A percentile compares a stretch with the other conserved stretches of the same genome.
These are phyloP conservation scores for Megaustenia siamemsis DNA, from an alignment of 2,888 invertebrate species.

Conservation along the genomic window DNA sequence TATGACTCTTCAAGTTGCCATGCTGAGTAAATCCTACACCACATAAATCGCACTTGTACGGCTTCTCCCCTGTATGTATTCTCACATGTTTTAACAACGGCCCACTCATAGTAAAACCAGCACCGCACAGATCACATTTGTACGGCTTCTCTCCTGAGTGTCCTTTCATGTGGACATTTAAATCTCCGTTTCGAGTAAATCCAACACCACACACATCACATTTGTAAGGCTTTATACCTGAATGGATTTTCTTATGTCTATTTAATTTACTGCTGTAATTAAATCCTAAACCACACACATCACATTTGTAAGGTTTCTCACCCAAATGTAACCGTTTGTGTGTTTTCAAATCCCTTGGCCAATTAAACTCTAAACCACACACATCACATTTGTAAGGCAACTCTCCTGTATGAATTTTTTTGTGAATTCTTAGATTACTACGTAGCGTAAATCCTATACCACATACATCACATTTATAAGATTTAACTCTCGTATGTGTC, in stretches of 20 bases:
- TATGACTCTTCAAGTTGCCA: neutral
- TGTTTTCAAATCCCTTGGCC: neutral
- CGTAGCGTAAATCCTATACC: neutral
- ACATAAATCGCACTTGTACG: neutral
- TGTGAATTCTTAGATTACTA: neutral
- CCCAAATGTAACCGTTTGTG: neutral
- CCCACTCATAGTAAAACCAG: neutral
- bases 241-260: neutral
- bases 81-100: neutral
- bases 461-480: constrained; percentile 5
- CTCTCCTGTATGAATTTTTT: constrained; percentile 4
- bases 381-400: constrained; percentile 10
- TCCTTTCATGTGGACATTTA: neutral
- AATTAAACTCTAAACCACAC: neutral
- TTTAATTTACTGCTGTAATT: neutral
- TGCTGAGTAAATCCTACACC: neutral
- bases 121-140: neutral
- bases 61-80: neutral
- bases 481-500: constrained; percentile 1
- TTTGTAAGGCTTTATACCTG: neutral
- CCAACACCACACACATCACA: constrained; percentile 5
- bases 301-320: constrained; percentile 11
- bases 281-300: constrained; percentile 5
- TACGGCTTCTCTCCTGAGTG: neutral
- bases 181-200: neutral